Base-by-base conservation (phyloP, 2,113 vertebrate genomes). In the Aegotheles bennettii region DNA sequence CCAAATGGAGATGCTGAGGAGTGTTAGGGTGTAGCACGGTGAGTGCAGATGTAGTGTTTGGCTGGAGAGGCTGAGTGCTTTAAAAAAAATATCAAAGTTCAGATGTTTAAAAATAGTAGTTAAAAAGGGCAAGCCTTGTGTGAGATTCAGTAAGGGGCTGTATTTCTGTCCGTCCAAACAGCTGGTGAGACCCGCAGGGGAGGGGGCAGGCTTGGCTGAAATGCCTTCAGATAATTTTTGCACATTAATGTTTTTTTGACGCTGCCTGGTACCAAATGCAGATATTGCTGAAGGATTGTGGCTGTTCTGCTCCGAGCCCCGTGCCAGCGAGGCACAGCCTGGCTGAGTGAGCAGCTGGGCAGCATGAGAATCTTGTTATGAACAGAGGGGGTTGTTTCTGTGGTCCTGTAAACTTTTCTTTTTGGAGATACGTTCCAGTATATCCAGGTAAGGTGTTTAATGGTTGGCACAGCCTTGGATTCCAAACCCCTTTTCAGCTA, bases 361-460 rank as follows among this genome's bases (percentile, higher is more conserved):
- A 54, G 77, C 61, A 42, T 17, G 5, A 48, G 80, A 81, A 4
- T 75, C 50, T 25, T 78, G 43, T 40, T 5, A 3, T 83, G 70
- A 90, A 35, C 91, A 92, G 56, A 87, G 80, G 77, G 59, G 50
- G 17, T 91, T 65, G 45, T 78, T 89, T 84, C 87, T 79, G 63
- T 33, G 45, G 1, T 38, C 65, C 65, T 91, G 45, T 42, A 24
- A 93, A 51, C 73, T 90, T 87, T 80, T 69, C 78, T 51, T 54
- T 48, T 71, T 33, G 13, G 38, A 21, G 43, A 61, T 18, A 3
- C 11, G 48, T 43, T 56, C 70, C 57, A 38, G 35, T 31, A 2
- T 21, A 10, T 75, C 28, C 24, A 6, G 56, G 56, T 57, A 8
- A 65, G 15, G 20, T 13, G 1, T 17, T 25, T 11, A 6, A 7